phyloP scores from a whole-genome alignment of 1,140 invertebrate species.

The Brachionus manjavacas region DNA sequence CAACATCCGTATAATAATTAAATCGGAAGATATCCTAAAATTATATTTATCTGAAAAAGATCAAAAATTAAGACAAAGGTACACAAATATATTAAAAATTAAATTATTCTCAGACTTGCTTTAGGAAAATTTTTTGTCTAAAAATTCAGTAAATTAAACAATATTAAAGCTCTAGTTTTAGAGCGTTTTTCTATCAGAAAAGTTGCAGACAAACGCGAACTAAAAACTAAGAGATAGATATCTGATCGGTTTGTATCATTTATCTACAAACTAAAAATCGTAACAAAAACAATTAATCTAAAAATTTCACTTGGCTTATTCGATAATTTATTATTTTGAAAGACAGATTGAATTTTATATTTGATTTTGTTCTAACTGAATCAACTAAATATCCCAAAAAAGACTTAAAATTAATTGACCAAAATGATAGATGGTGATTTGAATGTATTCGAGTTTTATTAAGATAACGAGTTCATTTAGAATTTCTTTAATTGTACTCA shows the following conservation, averaged over 20 bases:
- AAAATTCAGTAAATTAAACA: neutral
- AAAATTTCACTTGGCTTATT: constrained; percentile 3
- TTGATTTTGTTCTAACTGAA: neutral
- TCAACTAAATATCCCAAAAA: neutral
- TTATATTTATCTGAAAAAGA: neutral
- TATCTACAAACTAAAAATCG: neutral
- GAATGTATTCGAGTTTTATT: neutral
- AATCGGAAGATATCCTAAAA: neutral
- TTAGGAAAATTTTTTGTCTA: neutral
- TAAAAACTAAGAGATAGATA: neutral
- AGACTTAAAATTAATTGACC: neutral
- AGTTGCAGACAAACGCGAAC: neutral
- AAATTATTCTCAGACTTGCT: neutral
- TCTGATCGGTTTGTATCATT: neutral
- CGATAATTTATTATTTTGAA: neutral
- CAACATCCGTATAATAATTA: neutral
- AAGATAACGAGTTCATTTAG: neutral
- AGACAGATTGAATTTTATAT: neutral
- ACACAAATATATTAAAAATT: neutral
- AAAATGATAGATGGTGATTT: neutral
- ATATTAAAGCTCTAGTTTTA: neutral
- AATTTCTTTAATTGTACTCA: no score
- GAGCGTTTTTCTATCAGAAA: no score
- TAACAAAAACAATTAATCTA: constrained; percentile 6
- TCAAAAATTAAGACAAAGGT: neutral